Conservation (phyloP, 2,888 invertebrate genomes). For the Dysmachus trigonus region DNA sequence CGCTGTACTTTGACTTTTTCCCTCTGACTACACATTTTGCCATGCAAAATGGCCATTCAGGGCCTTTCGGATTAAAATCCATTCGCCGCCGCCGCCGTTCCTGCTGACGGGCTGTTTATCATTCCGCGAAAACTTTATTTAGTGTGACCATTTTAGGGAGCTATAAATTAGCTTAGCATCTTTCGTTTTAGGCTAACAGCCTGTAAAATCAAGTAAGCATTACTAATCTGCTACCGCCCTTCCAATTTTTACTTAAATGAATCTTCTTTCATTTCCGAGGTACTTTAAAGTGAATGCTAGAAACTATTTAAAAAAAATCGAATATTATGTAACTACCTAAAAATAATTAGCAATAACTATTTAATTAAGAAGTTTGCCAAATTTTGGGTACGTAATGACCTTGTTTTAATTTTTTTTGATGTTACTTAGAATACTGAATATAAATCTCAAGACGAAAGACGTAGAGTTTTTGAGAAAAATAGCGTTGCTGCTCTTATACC, state of each 20-base stretch:
- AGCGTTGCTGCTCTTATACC: too few species aligned
- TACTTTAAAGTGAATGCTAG: background rate
- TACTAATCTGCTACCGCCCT: background rate
- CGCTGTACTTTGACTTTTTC: background rate
- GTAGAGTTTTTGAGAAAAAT: too few species aligned
- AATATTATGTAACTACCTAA: background rate
- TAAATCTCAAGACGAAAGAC: too few species aligned
- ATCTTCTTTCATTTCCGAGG: background rate
- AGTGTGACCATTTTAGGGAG: background rate
- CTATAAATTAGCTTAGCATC: background rate
- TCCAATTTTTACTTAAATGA: background rate
- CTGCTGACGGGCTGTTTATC: background rate
- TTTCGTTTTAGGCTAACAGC: background rate
- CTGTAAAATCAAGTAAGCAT: background rate
- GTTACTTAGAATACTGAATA: too few species aligned
- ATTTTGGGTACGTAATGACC: too few species aligned
- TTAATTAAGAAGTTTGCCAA: too few species aligned
- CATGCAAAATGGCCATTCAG: background rate
- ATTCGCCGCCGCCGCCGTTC: background rate
- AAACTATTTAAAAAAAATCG: background rate
- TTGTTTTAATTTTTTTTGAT: too few species aligned
- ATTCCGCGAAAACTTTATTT: background rate
- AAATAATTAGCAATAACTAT: too few species aligned
- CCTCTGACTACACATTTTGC: background rate
- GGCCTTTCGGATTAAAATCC: background rate